A percentile compares a stretch with the other conserved stretches of the same genome.
Evolutionary conservation across 2,888 invertebrate genomes (phyloP).

Genomic region (Morpho achilles): DNA sequence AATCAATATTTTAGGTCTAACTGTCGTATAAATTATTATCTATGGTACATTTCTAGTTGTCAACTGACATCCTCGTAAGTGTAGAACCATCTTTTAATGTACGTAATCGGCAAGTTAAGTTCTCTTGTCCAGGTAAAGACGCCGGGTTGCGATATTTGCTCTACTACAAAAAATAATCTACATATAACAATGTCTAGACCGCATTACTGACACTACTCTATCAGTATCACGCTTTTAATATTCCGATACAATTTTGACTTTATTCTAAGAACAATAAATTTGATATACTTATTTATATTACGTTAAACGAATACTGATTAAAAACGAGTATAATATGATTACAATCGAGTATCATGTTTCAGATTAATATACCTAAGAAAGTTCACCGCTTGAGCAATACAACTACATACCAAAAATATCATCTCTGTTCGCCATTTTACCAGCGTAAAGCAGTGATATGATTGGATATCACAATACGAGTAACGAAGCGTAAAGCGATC

Average conservation of each 20-base stretch:
- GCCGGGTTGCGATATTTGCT: constrained; percentile 38
- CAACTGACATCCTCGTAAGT: constrained; percentile 55
- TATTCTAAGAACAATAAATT: constrained; percentile 38
- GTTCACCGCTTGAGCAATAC: constrained; percentile 68
- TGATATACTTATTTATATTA: constrained; percentile 53
- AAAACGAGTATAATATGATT: constrained; percentile 35
- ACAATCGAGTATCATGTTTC: constrained; percentile 48
- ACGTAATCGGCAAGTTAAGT: constrained; percentile 55
- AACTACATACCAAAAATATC: constrained; percentile 74
- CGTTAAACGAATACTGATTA: constrained; percentile 38
- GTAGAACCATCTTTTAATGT: constrained; percentile 48
- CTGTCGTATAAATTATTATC: constrained; percentile 55
- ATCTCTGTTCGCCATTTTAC: constrained; percentile 49
- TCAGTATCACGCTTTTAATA: constrained; percentile 75
- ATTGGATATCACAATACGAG: constrained; percentile 59
- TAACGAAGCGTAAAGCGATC: constrained; percentile 25
- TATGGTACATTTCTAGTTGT: constrained; percentile 57
- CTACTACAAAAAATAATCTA: constrained; percentile 30
- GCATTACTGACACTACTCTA: constrained; percentile 75
- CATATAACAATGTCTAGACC: constrained; percentile 54
- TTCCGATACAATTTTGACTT: constrained; percentile 62
- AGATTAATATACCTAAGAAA: constrained; percentile 49
- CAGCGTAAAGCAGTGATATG: constrained; percentile 68
- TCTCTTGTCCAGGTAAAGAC: constrained; percentile 53
- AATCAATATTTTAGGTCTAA: constrained; percentile 52